A percentile compares a stretch with the other conserved stretches of the same genome.
Conservation (phyloP, 2,888 invertebrate genomes). For the Hyalella azteca region DNA sequence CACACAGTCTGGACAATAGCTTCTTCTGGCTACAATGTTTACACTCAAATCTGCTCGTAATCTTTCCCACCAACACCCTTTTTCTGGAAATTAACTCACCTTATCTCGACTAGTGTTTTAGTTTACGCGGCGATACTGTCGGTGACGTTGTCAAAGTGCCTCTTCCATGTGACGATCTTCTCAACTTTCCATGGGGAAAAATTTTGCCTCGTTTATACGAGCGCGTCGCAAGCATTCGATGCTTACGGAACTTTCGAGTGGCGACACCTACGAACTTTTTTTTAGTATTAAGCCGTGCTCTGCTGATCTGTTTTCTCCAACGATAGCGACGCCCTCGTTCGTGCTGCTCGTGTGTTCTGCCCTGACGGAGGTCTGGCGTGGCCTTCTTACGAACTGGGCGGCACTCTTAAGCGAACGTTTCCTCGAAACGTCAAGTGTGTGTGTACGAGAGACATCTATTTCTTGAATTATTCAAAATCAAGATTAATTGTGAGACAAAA, state of each 20-base stretch:
- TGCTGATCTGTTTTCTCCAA: conserved; percentile 36
- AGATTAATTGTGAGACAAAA: too few species aligned
- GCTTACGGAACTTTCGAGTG: conserved; percentile 16
- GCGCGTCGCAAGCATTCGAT: conserved; percentile 15
- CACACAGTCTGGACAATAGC: conserved; percentile 37
- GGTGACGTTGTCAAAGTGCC: too few species aligned
- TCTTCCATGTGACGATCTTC: too few species aligned
- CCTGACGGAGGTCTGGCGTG: conserved; percentile 3
- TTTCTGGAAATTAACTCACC: not conserved
- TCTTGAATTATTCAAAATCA: too few species aligned
- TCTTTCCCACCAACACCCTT: conserved; percentile 6
- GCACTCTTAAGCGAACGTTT: not conserved
- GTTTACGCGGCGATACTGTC: not conserved
- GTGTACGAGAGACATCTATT: too few species aligned
- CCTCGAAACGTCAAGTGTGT: not conserved
- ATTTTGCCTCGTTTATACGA: conserved; percentile 2
- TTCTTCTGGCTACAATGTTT: conserved; percentile 33
- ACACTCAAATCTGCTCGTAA: conserved; percentile 27
- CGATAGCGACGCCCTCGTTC: conserved; percentile 27
- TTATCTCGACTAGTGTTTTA: not conserved
- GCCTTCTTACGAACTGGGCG: not conserved
- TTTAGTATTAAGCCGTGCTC: conserved; percentile 14
- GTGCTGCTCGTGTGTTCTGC: not conserved
- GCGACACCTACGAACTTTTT: conserved; percentile 34
- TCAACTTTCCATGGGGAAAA: not conserved